A percentile compares a stretch with the other conserved stretches of the same genome.
phyloP scores from a whole-genome alignment of 2,888 invertebrate species.

The Melangyna quadrimaculata region DNA sequence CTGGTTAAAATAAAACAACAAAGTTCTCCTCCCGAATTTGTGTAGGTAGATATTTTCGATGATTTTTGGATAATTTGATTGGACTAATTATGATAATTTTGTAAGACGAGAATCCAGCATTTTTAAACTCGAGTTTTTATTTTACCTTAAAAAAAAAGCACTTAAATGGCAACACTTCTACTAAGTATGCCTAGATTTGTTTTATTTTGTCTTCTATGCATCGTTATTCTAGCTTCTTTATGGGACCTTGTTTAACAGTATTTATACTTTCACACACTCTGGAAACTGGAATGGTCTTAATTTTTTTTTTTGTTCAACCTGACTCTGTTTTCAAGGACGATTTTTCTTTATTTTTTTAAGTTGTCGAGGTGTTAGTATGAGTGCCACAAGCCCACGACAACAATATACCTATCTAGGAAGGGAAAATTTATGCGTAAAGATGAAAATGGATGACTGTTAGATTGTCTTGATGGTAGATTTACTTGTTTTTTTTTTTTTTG shows the following conservation, averaged over 20 bases:
- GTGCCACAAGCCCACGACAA: neutral
- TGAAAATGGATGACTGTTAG: slow-evolving; percentile 66
- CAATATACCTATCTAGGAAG: neutral
- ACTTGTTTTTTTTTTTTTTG: neutral
- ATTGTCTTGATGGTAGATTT: slow-evolving; percentile 60
- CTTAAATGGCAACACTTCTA: neutral
- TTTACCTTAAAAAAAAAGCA: neutral
- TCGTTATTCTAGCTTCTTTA: neutral
- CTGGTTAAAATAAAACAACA: no score
- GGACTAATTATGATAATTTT: neutral
- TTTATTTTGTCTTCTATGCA: neutral
- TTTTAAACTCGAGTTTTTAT: neutral
- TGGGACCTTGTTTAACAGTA: neutral
- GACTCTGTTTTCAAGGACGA: slow-evolving; percentile 64
- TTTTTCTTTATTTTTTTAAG: neutral
- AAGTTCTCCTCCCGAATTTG: no score
- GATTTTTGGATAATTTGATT: no score
- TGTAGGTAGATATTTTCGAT: no score
- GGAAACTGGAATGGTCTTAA: neutral
- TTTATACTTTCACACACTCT: neutral
- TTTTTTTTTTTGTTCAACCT: slow-evolving; percentile 26
- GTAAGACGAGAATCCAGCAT: neutral
- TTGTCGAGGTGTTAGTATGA: slow-evolving; percentile 5
- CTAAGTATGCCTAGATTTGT: neutral
- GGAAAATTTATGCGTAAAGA: slow-evolving; percentile 62